Percentiles rank a stretch among this genome's conserved stretches.
Conservation (phyloP, 2,797 vertebrate genomes). For the Acipenser transmontanus region DNA sequence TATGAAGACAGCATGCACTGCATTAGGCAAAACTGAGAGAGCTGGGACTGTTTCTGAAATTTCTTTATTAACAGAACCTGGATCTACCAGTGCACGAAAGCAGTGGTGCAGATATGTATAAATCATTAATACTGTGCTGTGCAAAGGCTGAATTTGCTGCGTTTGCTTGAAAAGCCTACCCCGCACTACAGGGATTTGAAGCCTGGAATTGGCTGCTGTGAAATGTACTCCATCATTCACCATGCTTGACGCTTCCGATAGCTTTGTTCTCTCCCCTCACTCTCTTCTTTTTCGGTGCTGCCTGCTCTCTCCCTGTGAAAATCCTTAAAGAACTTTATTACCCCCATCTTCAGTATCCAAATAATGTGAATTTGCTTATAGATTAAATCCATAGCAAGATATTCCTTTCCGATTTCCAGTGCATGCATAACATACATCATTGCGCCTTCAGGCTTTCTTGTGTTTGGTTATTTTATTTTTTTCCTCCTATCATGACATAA, state of each 20-base stretch:
- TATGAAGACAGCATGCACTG: constrained; percentile 37
- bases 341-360: background rate
- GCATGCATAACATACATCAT: background rate
- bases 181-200: constrained; percentile 49
- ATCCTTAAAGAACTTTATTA: background rate
- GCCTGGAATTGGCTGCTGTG: constrained; percentile 49
- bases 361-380: background rate
- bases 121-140: constrained; percentile 58
- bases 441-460: too few relatives aligned
- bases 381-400: constrained; percentile 1
- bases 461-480: too few relatives aligned
- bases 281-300: background rate
- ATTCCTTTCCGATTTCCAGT: background rate
- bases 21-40: constrained; percentile 42
- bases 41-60: constrained; percentile 41
- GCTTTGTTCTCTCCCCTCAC: constrained; percentile 34
- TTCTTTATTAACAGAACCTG: constrained; percentile 53
- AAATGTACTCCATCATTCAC: constrained; percentile 49
- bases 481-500: background rate
- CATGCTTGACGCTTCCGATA: constrained; percentile 29
- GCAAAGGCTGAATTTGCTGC: constrained; percentile 50
- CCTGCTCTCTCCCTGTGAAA: background rate
- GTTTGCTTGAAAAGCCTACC: constrained; percentile 46
- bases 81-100: constrained; percentile 48
- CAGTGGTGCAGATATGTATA: constrained; percentile 45